phyloP scores from a whole-genome alignment of 1,140 invertebrate genomes.

The Procambarus virginalis region DNA sequence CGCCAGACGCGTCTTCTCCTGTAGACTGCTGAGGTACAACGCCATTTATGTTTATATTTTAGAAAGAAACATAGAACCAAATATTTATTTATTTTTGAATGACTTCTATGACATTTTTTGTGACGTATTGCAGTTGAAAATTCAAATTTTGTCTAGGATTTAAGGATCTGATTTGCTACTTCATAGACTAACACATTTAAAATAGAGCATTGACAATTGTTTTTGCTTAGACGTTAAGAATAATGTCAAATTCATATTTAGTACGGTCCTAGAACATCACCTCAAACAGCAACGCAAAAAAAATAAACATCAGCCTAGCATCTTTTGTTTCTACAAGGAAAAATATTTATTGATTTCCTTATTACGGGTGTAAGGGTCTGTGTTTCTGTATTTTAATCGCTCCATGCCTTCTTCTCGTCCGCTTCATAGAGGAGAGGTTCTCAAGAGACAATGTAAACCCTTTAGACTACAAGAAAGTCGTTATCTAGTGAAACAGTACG shows the following conservation, averaged over 20 bases:
- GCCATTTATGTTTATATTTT: not conserved
- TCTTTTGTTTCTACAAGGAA: not conserved
- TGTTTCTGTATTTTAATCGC: not conserved
- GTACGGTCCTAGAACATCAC: not conserved
- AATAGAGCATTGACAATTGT: not conserved
- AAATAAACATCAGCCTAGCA: not conserved
- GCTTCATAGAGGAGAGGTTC: too few species aligned
- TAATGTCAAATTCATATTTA: not conserved
- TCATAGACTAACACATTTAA: not conserved
- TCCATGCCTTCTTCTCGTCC: not conserved
- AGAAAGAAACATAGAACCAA: not conserved
- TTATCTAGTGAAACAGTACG: too few species aligned
- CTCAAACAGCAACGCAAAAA: too few species aligned
- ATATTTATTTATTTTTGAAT: not conserved
- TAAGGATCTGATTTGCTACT: not conserved
- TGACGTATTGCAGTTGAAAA: not conserved
- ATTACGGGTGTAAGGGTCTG: not conserved
- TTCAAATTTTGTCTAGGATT: not conserved
- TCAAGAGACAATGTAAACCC: too few species aligned
- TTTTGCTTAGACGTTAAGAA: constrained; percentile 6
- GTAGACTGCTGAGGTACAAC: not conserved
- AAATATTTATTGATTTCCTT: not conserved
- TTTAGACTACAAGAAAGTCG: too few species aligned
- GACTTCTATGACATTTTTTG: not conserved
- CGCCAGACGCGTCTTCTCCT: not conserved